phyloP scores from a whole-genome alignment of 2,888 invertebrate genomes.

The Alloscopus bannaensis region DNA sequence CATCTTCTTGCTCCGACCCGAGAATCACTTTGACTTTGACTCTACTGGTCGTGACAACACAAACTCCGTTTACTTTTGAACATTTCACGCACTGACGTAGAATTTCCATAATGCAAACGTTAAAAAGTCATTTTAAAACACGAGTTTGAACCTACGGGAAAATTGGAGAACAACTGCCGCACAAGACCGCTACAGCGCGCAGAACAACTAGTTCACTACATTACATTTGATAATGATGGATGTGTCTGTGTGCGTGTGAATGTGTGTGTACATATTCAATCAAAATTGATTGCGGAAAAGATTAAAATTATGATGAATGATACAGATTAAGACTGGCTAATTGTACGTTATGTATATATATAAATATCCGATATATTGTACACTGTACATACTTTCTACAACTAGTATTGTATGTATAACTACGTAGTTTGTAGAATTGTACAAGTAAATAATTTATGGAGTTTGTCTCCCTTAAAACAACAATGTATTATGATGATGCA shows the following conservation, averaged over 20 bases:
- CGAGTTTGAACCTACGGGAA: too few relatives aligned
- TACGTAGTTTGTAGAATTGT: slow-evolving; percentile 29
- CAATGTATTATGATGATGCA: slow-evolving; percentile 27
- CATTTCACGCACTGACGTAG: slow-evolving; percentile 1
- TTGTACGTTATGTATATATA: background rate
- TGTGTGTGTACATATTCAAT: background rate
- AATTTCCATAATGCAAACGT: too few relatives aligned
- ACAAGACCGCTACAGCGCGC: background rate
- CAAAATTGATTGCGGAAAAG: slow-evolving; percentile 18
- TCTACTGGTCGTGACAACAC: background rate
- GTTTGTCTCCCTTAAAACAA: slow-evolving; percentile 23
- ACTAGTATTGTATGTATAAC: too few relatives aligned
- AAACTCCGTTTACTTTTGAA: slow-evolving; percentile 12
- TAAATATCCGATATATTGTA: background rate
- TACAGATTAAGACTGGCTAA: background rate
- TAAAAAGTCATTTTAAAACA: too few relatives aligned
- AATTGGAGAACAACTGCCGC: background rate
- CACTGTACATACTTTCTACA: background rate
- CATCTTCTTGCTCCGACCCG: background rate
- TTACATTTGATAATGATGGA: background rate
- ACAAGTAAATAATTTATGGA: slow-evolving; percentile 45
- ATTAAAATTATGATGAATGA: background rate
- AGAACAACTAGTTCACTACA: background rate
- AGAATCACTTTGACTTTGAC: background rate
- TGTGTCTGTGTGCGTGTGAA: background rate